Base-by-base conservation (phyloP, 2,113 vertebrate genomes). In the Phycodurus eques region DNA sequence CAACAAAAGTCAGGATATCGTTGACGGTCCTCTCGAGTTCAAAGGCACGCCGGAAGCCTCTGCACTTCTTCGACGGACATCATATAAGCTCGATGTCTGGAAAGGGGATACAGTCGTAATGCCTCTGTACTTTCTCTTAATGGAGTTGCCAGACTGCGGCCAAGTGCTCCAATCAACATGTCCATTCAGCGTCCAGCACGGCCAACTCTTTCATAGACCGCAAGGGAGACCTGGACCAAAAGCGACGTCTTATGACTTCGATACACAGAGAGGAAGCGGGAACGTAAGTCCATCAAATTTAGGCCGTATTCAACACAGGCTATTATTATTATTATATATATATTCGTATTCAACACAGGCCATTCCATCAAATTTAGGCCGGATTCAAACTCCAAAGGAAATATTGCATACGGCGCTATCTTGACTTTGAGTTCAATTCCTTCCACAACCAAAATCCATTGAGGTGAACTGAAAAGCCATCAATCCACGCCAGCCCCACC, bases 111-210 rank as follows among this genome's bases (percentile, higher is more conserved):
- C 63, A 83, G 81, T 80, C 75, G 83, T 85, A 87, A 90, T 88
- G 87, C 83, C 83, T 88, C 69, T 81, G 71, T 88, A 86, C 43
- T 88, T 88, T 85, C 85, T 88, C 83, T 83, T 88, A 87, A 88
- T 80, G 86, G 79, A 61, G 77, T 81, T 79, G 88, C 84, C 82
- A 76, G 83, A 81, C 62, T 80, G 82, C 73, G 83, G 77, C 72
- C 72, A 66, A 86, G 81, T 83, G 82, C 86, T 85, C 88, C 82
- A 83, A 67, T 79, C 73, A 84, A 76, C 78, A 70, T 87, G 79
- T 82, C 81, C 82, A 81, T 85, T 88, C 78, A 89, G 84, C 75
- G 71, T 90, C 88, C 88, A 90, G 85, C 78, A 47, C 85, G 77
- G 83, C 82, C 84, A 72, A 72, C 79, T 77, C 86, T 88, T 85